Percentiles rank a stretch among this genome's conserved stretches.
phyloP scores from a whole-genome alignment of 2,797 vertebrate species.

The Neostethus bicornis region DNA sequence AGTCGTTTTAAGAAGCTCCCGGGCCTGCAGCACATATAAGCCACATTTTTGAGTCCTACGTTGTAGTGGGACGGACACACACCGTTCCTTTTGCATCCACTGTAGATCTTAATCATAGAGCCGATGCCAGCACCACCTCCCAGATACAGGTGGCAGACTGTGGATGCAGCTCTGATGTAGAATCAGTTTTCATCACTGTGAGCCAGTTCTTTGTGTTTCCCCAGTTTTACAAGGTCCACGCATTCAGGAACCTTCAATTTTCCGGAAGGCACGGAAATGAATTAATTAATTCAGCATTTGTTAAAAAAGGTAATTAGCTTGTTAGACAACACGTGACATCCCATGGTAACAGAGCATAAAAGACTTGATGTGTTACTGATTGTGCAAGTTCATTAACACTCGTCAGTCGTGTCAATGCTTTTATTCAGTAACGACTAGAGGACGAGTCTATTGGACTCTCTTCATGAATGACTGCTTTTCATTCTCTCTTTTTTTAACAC shows the following conservation, averaged over 20 bases:
- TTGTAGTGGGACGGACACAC: conserved; percentile 94
- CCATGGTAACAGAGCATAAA: conserved; percentile 1
- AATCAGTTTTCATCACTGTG: conserved; percentile 96
- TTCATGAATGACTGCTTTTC: conserved; percentile 17
- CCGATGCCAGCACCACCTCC: conserved; percentile 91
- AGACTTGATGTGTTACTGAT: conserved; percentile 21
- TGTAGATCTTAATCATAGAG: conserved; percentile 95
- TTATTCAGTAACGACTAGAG: neutral
- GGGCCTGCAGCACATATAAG: conserved; percentile 89
- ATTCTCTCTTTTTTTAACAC: too few relatives aligned
- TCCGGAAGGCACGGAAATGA: too few relatives aligned
- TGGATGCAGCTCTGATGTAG: conserved; percentile 92
- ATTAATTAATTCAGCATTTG: neutral
- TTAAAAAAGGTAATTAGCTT: conserved; percentile 5
- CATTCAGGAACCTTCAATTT: conserved; percentile 97
- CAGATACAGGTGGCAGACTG: conserved; percentile 90
- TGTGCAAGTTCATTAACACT: conserved; percentile 23
- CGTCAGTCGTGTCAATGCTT: conserved; percentile 9
- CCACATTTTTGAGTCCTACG: conserved; percentile 90
- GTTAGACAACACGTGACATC: neutral
- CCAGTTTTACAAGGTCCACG: conserved; percentile 93
- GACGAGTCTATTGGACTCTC: conserved; percentile 14
- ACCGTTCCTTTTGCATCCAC: conserved; percentile 89
- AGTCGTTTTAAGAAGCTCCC: conserved; percentile 93
- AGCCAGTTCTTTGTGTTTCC: conserved; percentile 93